Evolutionary conservation across 2,888 invertebrate genomes (phyloP), one percentile per base, ranked within the genome.

Genomic region (Chromoteleia sp.): DNA sequence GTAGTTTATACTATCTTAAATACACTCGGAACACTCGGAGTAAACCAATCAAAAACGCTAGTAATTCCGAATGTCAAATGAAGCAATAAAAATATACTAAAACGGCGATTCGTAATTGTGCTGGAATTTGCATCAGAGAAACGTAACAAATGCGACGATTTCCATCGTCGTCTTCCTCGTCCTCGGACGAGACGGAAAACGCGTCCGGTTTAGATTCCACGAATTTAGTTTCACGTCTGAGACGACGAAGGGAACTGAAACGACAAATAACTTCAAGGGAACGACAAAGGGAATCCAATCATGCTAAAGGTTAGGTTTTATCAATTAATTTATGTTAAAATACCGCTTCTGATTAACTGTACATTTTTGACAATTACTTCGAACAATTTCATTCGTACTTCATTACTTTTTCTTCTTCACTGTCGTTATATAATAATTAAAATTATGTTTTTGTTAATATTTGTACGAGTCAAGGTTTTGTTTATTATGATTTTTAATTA

Each of bases 151-250:
- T 75, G 67, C 45, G 21, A 59, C 33, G 58, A 29, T 67, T 67
- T 43, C 68, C 63, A 10, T 30, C 68, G 45, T 81, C 85, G 14
- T 86, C 85, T 7, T 87, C 86, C 15, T 86, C 88, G 52, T 75
- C 85, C 3, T 87, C 87, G 10, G 87, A 87, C 17, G 87, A 87
- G 21, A 76, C 63, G 7, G 86, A 85, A 43, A 43, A 63, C 19
- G 65, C 83, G 14, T 81, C 79, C 21, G 83, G 78, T 21, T 14
- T 68, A 25, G 41, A 74, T 10, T 63, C 56, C 12, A 14, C 63
- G 41, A 65, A 67, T 61, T 14, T 48, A 39, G 58, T 68, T 39
- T 63, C 61, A 39, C 73, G 68, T 15, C 15, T 36, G 12, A 59
- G 71, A 10, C 59, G 50, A 5, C 75, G 59, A 12, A 75, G 68